Conservation (phyloP, 53 echinoderm and acorn worm species). For the Echinarachnius parma region DNA sequence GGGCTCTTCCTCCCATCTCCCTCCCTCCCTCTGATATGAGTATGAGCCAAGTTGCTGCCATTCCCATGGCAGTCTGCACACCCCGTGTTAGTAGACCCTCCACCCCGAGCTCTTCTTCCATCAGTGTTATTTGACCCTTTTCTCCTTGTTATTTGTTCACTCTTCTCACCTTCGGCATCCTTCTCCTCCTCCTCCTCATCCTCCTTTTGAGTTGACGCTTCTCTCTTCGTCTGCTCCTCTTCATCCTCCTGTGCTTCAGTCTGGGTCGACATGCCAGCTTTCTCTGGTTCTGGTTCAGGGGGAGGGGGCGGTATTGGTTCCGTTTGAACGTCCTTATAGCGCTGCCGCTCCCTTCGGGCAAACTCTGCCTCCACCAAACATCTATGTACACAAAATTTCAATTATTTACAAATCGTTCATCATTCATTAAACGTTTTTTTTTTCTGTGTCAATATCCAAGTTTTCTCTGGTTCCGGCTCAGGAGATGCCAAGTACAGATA, state of each 20-base stretch:
- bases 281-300: conserved; percentile 68
- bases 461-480: too few species aligned
- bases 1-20: too few species aligned
- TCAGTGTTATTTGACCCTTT: neutral
- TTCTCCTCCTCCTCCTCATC: conserved; percentile 46
- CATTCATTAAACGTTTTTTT: too few species aligned
- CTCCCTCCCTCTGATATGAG: conserved; percentile 29
- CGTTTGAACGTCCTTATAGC: conserved; percentile 86
- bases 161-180: conserved; percentile 15
- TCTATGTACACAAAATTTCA: conserved; percentile 42
- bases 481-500: too few species aligned
- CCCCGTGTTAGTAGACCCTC: conserved; percentile 14
- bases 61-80: neutral
- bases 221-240: conserved; percentile 19
- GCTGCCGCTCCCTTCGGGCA: conserved; percentile 80
- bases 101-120: too few species aligned
- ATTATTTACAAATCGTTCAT: too few species aligned
- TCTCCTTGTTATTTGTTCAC: neutral
- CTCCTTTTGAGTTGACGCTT: conserved; percentile 39
- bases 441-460: too few species aligned
- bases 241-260: conserved; percentile 56
- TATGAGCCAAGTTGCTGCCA: neutral
- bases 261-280: conserved; percentile 72
- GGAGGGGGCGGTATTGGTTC: conserved; percentile 59
- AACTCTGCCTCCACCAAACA: conserved; percentile 95